phyloP scores from a whole-genome alignment of 2,888 invertebrate genomes.

The Odontocerum albicorne region DNA sequence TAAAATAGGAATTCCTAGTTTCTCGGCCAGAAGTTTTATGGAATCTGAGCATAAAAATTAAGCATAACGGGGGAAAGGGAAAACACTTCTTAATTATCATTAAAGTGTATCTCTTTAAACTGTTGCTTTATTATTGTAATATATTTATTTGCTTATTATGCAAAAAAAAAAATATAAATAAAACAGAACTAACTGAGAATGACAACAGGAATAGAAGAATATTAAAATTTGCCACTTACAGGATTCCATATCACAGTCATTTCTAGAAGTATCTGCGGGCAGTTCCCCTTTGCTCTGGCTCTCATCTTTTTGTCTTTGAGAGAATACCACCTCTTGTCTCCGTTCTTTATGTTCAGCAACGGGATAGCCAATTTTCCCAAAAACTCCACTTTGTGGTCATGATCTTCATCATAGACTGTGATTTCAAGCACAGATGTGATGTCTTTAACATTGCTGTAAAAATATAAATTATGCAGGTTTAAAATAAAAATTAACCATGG shows the following conservation, averaged over 20 bases:
- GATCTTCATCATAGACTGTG: conserved; percentile 96
- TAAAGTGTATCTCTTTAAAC: no score
- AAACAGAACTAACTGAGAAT: no score
- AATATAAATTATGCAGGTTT: not conserved
- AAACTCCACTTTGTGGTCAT: conserved; percentile 97
- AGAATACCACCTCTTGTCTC: conserved; percentile 94
- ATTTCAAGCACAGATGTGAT: conserved; percentile 93
- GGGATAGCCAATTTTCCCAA: conserved; percentile 91
- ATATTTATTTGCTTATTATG: no score
- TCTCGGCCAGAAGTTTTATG: no score
- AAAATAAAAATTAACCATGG: not conserved
- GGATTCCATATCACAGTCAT: conserved; percentile 93
- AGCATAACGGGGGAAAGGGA: no score
- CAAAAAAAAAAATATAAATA: no score
- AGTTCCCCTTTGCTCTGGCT: conserved; percentile 87
- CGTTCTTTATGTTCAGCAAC: conserved; percentile 80
- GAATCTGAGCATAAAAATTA: no score
- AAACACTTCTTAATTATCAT: no score
- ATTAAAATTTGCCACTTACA: conserved; percentile 52
- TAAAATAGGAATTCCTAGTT: no score
- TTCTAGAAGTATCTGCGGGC: conserved; percentile 87
- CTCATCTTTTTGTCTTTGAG: conserved; percentile 94
- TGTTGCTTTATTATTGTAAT: no score
- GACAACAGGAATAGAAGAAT: not conserved
- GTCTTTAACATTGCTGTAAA: conserved; percentile 85